Conservation (phyloP, 1,140 invertebrate species). For the Streblospio benedicti region DNA sequence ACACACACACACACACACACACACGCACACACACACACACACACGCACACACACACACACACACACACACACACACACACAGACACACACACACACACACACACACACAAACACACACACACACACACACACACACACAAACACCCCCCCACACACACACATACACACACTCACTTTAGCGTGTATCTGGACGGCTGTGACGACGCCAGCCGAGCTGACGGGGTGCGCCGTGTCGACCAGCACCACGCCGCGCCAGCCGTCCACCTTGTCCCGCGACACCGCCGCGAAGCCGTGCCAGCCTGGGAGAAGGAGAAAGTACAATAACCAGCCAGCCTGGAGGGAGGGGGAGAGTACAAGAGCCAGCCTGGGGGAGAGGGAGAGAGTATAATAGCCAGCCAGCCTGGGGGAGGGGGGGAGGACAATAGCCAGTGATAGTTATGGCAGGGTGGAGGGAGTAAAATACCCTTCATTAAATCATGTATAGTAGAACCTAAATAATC, state of each 20-base stretch:
- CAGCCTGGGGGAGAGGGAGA: no score
- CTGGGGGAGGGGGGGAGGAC: no score
- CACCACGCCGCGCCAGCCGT: background rate
- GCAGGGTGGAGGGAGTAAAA: no score
- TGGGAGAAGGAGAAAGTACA: no score
- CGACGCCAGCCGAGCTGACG: background rate
- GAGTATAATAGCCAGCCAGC: no score
- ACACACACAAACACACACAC: conserved; percentile 17
- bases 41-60: conserved; percentile 9
- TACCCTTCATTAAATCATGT: no score
- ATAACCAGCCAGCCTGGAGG: no score
- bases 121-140: conserved; percentile 11
- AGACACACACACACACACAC: conserved; percentile 18
- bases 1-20: conserved; percentile 10
- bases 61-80: conserved; percentile 13
- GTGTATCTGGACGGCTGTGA: background rate
- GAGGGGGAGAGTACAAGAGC: no score
- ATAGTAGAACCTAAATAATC: no score
- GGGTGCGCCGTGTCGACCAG: background rate
- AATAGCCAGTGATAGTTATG: no score
- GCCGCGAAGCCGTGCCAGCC: no score
- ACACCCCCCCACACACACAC: background rate
- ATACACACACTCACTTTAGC: background rate
- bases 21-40: conserved; percentile 11
- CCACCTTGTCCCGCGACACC: no score